These are phyloP conservation scores for Sminthopsis crassicaudata DNA, from an alignment of 2,113 vertebrate species.

Conservation along the genomic window DNA sequence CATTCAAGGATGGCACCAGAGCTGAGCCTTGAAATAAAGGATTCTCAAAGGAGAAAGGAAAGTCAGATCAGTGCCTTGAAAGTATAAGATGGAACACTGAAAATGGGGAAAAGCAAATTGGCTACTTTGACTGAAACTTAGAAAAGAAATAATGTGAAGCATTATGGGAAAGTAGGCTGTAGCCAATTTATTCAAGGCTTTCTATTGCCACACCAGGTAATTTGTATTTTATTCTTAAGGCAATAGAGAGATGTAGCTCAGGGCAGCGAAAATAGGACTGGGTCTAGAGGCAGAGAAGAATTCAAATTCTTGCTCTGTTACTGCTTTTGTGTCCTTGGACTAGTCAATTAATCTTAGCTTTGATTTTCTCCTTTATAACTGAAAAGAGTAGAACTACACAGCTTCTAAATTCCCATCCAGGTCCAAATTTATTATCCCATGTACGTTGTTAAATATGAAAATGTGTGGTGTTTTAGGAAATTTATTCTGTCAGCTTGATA, in stretches of 20 bases:
- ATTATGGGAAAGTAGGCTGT: neutral
- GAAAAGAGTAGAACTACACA: neutral
- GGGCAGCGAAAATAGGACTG: neutral
- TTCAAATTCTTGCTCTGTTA: neutral
- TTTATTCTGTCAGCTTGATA: neutral
- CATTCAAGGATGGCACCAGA: neutral
- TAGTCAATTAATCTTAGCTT: neutral
- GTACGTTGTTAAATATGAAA: neutral
- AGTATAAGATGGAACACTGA: neutral
- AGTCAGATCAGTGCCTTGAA: neutral
- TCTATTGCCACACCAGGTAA: neutral
- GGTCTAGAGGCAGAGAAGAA: neutral
- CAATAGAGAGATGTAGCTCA: neutral
- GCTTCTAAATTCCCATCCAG: neutral
- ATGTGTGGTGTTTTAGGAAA: neutral
- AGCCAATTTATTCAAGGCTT: neutral
- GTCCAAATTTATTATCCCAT: neutral
- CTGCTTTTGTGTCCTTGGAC: neutral
- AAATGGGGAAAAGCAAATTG: neutral
- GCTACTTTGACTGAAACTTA: neutral
- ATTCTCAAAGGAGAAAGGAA: neutral
- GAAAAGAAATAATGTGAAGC: neutral
- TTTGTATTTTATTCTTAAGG: neutral
- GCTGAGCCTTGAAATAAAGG: neutral
- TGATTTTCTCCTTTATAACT: neutral